A percentile compares a stretch with the other conserved stretches of the same genome.
Evolutionary conservation across 92 coral and sea anemone genomes (phyloP).

Genomic region (Umimayanthus kanabou): DNA sequence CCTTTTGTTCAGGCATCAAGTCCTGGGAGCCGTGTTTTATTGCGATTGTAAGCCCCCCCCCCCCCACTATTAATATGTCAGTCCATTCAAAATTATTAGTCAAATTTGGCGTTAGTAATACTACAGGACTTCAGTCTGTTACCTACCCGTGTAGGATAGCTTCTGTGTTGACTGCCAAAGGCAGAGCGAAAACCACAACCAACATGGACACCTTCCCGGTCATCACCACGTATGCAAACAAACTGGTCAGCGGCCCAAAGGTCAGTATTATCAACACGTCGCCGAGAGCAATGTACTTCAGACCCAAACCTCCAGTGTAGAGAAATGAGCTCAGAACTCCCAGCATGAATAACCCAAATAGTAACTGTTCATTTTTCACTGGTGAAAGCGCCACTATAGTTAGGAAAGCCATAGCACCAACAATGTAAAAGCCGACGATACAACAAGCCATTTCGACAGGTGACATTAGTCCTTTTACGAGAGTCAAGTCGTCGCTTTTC

Average conservation of each 20-base stretch:
- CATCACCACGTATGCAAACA: constrained; percentile 57
- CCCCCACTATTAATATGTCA: no score
- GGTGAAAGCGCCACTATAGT: constrained; percentile 52
- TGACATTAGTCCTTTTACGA: constrained; percentile 49
- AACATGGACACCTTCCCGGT: constrained; percentile 56
- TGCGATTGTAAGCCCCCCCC: no score
- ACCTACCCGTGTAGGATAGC: constrained; percentile 79
- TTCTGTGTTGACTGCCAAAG: constrained; percentile 66
- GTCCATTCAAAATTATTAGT: no score
- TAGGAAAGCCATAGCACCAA: constrained; percentile 48
- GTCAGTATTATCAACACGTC: constrained; percentile 63
- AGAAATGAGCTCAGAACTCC: constrained; percentile 68
- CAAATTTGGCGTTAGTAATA: no score
- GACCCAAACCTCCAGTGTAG: constrained; percentile 78
- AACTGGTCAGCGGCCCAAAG: constrained; percentile 68
- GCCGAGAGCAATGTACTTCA: constrained; percentile 77
- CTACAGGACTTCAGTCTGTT: not conserved
- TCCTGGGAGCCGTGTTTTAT: no score
- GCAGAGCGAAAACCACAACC: constrained; percentile 51
- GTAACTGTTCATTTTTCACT: constrained; percentile 23
- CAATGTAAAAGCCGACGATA: constrained; percentile 53
- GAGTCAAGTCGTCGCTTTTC: constrained; percentile 62
- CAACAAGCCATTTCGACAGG: constrained; percentile 57
- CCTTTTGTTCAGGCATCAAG: no score
- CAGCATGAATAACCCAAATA: constrained; percentile 43